A percentile compares a stretch with the other conserved stretches of the same genome.
Evolutionary conservation across 2,888 invertebrate species (phyloP).

Genomic region (Pseudococcus longispinus): DNA sequence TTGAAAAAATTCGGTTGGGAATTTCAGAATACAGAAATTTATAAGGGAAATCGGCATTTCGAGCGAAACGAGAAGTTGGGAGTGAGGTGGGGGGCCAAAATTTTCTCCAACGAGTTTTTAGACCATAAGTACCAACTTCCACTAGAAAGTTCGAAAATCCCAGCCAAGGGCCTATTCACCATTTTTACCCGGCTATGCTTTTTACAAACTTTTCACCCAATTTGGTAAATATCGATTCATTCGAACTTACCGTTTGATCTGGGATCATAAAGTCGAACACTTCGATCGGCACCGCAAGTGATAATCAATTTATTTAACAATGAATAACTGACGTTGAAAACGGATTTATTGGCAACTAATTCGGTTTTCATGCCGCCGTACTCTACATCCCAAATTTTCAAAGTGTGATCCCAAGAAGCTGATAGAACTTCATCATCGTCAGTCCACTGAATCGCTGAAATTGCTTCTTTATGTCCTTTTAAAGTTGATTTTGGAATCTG

Average conservation of each 20-base stretch:
- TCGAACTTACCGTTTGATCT: constrained; percentile 74
- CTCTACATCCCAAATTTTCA: constrained; percentile 93
- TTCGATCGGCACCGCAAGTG: constrained; percentile 89
- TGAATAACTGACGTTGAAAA: constrained; percentile 86
- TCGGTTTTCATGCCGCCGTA: constrained; percentile 83
- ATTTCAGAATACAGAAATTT: too few species aligned
- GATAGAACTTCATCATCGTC: constrained; percentile 78
- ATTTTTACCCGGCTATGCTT: too few species aligned
- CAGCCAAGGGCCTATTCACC: too few species aligned
- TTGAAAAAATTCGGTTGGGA: too few species aligned
- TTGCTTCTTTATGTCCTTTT: constrained; percentile 90
- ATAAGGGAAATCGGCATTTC: too few species aligned
- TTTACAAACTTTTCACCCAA: too few species aligned
- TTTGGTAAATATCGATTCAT: too few species aligned
- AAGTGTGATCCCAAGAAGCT: constrained; percentile 93
- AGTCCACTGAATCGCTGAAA: constrained; percentile 86
- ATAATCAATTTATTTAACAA: constrained; percentile 75
- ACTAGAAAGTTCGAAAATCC: too few species aligned
- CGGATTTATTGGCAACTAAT: constrained; percentile 86
- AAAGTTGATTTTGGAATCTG: constrained; percentile 85
- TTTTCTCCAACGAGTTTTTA: too few species aligned
- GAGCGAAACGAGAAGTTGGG: too few species aligned
- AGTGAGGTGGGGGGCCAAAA: too few species aligned
- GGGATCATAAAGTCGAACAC: constrained; percentile 90
- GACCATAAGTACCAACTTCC: too few species aligned